phyloP scores from a whole-genome alignment of 2,113 vertebrate genomes.

The Irena cyanogastra region DNA sequence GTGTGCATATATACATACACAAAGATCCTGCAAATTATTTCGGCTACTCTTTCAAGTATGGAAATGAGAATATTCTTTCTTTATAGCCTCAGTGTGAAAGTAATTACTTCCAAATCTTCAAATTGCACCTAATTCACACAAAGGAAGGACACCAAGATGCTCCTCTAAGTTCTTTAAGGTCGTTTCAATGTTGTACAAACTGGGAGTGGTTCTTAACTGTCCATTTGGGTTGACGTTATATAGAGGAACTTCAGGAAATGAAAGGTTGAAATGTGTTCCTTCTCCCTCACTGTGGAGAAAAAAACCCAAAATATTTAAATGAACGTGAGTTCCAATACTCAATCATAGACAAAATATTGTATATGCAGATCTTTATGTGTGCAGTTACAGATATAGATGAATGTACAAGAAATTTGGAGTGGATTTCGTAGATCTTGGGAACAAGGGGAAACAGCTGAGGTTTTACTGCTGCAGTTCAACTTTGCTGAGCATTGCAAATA shows the following conservation, averaged over 20 bases:
- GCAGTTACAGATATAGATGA: neutral
- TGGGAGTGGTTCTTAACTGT: neutral
- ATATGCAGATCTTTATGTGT: neutral
- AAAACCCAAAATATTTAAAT: neutral
- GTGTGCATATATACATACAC: neutral
- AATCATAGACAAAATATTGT: neutral
- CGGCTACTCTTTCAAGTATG: neutral
- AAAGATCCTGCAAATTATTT: neutral
- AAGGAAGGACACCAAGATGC: neutral
- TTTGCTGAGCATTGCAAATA: slow-evolving; percentile 27
- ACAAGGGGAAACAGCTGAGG: neutral
- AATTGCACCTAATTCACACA: neutral
- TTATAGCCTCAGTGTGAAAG: neutral
- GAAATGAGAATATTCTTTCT: neutral
- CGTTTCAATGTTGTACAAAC: neutral
- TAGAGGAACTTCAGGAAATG: neutral
- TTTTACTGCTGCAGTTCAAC: neutral
- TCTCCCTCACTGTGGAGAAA: neutral
- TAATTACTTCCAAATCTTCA: neutral
- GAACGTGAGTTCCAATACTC: neutral
- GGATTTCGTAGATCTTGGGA: neutral
- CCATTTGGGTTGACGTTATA: neutral
- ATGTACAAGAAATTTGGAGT: neutral
- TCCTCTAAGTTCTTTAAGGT: neutral
- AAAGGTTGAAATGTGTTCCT: neutral